phyloP scores from a whole-genome alignment of 2,888 invertebrate genomes.

The Caenorhabditis uteleia region DNA sequence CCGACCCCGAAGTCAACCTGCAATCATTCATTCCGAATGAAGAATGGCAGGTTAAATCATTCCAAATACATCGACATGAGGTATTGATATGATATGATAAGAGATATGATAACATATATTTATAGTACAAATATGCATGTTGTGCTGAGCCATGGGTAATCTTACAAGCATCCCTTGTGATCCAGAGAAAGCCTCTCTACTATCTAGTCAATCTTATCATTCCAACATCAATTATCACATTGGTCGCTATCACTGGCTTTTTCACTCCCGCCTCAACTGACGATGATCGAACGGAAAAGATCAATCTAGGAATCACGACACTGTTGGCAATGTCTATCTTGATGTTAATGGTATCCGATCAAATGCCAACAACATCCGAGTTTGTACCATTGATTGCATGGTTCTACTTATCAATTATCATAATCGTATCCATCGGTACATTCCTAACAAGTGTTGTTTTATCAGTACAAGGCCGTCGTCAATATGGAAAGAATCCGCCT shows the following conservation, averaged over 20 bases:
- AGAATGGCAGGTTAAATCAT: conserved; percentile 67
- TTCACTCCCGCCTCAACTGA: conserved; percentile 71
- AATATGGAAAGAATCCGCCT: conserved; percentile 65
- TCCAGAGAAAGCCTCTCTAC: conserved; percentile 66
- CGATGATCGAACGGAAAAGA: conserved; percentile 69
- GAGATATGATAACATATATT: conserved; percentile 8
- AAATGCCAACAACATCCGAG: conserved; percentile 71
- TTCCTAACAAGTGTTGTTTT: conserved; percentile 66
- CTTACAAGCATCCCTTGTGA: conserved; percentile 57
- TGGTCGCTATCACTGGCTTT: conserved; percentile 71
- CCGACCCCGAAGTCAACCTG: conserved; percentile 55
- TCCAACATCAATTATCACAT: conserved; percentile 72
- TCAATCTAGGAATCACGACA: conserved; percentile 62
- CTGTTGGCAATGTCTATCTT: conserved; percentile 72
- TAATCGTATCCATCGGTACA: conserved; percentile 66
- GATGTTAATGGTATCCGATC: conserved; percentile 72
- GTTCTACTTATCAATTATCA: conserved; percentile 67
- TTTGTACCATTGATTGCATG: conserved; percentile 68
- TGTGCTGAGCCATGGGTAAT: conserved; percentile 58
- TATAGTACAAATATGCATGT: conserved; percentile 68
- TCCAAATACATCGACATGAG: conserved; percentile 66
- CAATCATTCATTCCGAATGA: conserved; percentile 65
- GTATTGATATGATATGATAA: conserved; percentile 23
- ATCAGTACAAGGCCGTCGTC: conserved; percentile 63
- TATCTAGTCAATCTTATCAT: conserved; percentile 70